phyloP scores from a whole-genome alignment of 2,888 invertebrate genomes.

The Lysandra coridon region DNA sequence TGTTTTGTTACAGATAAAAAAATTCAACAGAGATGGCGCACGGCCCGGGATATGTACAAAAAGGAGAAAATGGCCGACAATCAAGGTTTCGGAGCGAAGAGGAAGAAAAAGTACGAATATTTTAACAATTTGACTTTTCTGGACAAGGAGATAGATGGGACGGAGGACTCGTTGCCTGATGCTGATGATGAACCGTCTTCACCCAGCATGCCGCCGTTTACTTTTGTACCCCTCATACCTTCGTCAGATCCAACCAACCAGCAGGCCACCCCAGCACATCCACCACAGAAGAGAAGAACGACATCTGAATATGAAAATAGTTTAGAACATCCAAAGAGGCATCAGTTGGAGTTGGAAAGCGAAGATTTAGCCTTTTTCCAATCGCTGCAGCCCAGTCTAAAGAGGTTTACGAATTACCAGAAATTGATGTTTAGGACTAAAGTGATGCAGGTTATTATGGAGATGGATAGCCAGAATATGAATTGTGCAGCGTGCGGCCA shows the following conservation, averaged over 20 bases:
- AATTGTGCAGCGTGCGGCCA: neutral
- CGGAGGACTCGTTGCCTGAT: neutral
- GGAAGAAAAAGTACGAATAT: neutral
- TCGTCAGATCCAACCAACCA: neutral
- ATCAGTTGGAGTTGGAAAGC: neutral
- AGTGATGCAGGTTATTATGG: neutral
- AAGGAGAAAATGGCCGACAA: neutral
- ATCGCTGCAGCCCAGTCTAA: neutral
- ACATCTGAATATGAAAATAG: neutral
- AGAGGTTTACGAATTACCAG: neutral
- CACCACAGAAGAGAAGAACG: neutral
- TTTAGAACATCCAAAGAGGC: neutral
- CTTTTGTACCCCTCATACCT: neutral
- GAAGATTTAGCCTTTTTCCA: neutral
- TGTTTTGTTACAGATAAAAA: neutral
- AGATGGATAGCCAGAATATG: neutral
- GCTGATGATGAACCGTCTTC: neutral
- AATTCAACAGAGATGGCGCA: neutral
- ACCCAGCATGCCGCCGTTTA: neutral
- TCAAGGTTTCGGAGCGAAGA: neutral
- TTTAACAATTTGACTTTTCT: neutral
- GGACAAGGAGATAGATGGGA: neutral
- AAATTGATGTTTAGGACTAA: neutral
- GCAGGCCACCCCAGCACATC: neutral
- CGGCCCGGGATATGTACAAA: neutral